Percentiles rank a stretch among this genome's conserved stretches.
Conservation (phyloP, 1,140 invertebrate species). For the Physella acuta region DNA sequence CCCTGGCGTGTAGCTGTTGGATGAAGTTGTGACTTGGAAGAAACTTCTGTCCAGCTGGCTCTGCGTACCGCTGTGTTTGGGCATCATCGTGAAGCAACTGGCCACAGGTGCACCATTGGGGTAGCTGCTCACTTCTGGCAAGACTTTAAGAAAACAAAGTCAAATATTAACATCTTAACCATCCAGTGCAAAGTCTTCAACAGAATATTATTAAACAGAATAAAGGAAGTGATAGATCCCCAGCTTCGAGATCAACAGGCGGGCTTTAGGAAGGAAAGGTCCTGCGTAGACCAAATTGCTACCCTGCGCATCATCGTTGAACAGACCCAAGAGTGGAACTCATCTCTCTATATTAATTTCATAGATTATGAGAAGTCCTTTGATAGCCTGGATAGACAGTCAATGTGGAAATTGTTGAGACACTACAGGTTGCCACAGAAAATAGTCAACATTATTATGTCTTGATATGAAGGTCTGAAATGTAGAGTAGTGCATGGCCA, state of each 20-base stretch:
- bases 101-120: slow-evolving; percentile 10
- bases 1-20: slow-evolving; percentile 5
- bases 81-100: slow-evolving; percentile 24
- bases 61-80: slow-evolving; percentile 17
- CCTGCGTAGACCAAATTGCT: no score
- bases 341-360: no score
- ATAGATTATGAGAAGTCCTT: no score
- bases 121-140: background rate
- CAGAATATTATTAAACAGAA: background rate
- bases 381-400: no score
- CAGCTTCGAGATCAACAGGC: background rate
- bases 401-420: no score
- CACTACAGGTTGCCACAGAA: no score
- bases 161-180: background rate
- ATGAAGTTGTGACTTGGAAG: background rate
- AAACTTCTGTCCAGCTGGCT: background rate
- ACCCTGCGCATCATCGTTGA: background rate
- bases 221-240: background rate
- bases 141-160: background rate
- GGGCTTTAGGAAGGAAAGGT: no score
- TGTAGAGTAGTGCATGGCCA: no score
- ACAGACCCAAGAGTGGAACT: background rate
- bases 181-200: background rate
- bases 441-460: no score
- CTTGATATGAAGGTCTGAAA: no score